These are phyloP conservation scores for Boloria euphrosyne DNA, from an alignment of 2,888 invertebrate species.

Conservation along the genomic window DNA sequence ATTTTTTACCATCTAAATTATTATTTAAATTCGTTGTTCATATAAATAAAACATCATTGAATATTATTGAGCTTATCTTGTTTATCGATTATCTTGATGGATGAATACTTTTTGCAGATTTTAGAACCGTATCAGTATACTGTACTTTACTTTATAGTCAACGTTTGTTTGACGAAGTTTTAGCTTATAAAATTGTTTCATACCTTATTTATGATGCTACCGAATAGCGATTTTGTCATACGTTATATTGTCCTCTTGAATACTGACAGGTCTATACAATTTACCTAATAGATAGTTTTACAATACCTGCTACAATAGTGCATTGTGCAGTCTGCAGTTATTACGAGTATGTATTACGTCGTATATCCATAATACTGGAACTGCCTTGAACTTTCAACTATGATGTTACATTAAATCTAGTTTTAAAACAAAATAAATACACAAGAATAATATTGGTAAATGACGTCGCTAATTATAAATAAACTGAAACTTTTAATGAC, in stretches of 20 bases:
- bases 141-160: neutral
- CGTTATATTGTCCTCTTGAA: constrained; percentile 11
- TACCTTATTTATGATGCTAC: neutral
- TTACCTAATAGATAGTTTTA: constrained; percentile 7
- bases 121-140: neutral
- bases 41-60: too few relatives aligned
- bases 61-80: constrained; percentile 22
- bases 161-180: neutral
- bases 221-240: neutral
- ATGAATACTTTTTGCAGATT: constrained; percentile 19
- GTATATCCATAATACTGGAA: too few relatives aligned
- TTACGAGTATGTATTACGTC: too few relatives aligned
- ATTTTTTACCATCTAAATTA: too few relatives aligned
- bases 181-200: constrained; percentile 3
- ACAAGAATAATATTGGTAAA: too few relatives aligned
- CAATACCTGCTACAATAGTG: constrained; percentile 6
- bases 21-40: too few relatives aligned
- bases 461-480: neutral
- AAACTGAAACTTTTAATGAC: neutral
- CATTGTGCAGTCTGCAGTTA: neutral
- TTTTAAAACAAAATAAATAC: too few relatives aligned
- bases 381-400: too few relatives aligned
- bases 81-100: constrained; percentile 33
- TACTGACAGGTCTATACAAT: constrained; percentile 2
- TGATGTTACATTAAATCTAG: too few relatives aligned